Evolutionary conservation across 2,113 vertebrate species (phyloP).

Genomic region (Cygnus buccinator): DNA sequence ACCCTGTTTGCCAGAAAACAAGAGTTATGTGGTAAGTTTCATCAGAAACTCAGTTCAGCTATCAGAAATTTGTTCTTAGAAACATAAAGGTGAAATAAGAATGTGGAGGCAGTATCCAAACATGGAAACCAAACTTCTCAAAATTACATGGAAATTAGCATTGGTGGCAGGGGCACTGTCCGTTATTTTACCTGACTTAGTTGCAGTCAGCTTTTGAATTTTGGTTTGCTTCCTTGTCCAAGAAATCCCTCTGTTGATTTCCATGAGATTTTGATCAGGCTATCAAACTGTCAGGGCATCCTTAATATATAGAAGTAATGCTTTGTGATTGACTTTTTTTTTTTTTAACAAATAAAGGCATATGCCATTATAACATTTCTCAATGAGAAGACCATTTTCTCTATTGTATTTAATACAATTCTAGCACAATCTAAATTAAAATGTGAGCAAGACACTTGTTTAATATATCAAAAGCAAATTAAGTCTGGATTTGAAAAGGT

Average conservation of each 20-base stretch:
- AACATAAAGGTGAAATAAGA: neutral
- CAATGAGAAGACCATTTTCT: neutral
- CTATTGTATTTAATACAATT: neutral
- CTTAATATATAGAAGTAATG: neutral
- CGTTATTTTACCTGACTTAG: neutral
- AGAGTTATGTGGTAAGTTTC: neutral
- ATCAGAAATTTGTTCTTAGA: neutral
- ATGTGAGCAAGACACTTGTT: conserved; percentile 9
- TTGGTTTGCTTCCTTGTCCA: neutral
- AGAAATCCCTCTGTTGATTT: neutral
- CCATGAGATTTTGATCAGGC: neutral
- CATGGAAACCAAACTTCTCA: neutral
- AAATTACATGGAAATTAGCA: neutral
- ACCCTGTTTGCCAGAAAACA: neutral
- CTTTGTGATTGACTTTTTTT: neutral
- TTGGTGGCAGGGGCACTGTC: neutral
- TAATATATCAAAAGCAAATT: conserved; percentile 44
- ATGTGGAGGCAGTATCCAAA: neutral
- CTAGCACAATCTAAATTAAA: conserved; percentile 32
- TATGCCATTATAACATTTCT: neutral
- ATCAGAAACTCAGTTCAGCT: accelerated
- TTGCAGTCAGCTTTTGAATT: neutral
- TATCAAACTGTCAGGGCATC: neutral
- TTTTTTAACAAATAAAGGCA: neutral
- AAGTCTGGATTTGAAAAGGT: conserved; percentile 40